These are phyloP conservation scores for Podargus strigoides DNA, from an alignment of 2,797 vertebrate genomes.

Conservation along the genomic window DNA sequence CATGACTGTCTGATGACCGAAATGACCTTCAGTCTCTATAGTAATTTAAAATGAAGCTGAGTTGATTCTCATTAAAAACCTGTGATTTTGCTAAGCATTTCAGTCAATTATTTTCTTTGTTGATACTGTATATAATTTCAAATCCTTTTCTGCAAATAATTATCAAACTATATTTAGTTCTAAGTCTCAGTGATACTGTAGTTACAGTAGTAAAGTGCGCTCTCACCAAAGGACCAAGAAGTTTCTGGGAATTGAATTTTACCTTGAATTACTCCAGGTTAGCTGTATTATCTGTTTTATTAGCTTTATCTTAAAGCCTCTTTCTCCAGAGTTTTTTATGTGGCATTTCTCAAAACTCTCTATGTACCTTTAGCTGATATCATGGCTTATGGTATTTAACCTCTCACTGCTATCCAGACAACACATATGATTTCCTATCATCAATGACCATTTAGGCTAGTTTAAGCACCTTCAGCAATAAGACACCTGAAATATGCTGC, in stretches of 20 bases:
- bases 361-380: not conserved
- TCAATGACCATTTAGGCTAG: not conserved
- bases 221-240: not conserved
- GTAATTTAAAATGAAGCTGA: not conserved
- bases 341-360: not conserved
- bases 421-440: not conserved
- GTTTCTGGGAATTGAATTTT: slow-evolving; percentile 1
- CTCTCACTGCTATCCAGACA: not conserved
- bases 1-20: not conserved
- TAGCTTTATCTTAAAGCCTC: not conserved
- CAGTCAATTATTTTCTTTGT: slow-evolving; percentile 1
- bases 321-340: not conserved
- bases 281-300: not conserved
- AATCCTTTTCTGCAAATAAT: not conserved
- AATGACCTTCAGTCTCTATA: not conserved
- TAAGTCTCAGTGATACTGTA: not conserved
- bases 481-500: slow-evolving; percentile 9
- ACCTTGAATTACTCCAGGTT: not conserved
- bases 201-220: not conserved
- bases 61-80: not conserved
- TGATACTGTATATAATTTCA: not conserved
- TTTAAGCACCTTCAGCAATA: not conserved
- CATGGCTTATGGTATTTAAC: not conserved
- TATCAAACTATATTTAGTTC: not conserved
- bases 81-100: not conserved